phyloP scores from a whole-genome alignment of 2,888 invertebrate genomes.

The Icerya purchasi region DNA sequence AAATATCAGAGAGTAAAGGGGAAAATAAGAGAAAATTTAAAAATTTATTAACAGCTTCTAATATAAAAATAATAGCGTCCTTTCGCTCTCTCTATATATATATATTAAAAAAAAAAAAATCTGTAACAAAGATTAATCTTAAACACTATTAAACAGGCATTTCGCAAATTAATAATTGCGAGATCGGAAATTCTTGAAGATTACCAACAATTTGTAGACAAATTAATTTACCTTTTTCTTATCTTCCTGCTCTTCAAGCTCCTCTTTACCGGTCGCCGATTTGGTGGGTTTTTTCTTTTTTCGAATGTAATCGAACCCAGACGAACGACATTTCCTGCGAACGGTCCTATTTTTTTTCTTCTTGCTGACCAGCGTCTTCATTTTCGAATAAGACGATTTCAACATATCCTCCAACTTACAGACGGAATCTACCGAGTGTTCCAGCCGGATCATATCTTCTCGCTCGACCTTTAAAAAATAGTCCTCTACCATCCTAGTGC shows the following conservation, averaged over 20 bases:
- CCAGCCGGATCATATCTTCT: not conserved
- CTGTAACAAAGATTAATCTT: too few relatives aligned
- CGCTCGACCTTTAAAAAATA: not conserved
- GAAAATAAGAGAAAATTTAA: too few relatives aligned
- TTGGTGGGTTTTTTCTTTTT: slow-evolving; percentile 61
- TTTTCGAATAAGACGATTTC: not conserved
- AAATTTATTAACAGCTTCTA: too few relatives aligned
- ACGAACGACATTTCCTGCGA: slow-evolving; percentile 47
- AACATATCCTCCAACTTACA: not conserved
- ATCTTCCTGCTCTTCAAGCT: slow-evolving; percentile 22
- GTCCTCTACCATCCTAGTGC: not conserved
- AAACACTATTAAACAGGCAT: too few relatives aligned
- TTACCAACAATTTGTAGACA: too few relatives aligned
- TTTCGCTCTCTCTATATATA: too few relatives aligned
- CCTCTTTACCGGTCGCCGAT: slow-evolving; percentile 22
- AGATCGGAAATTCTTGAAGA: too few relatives aligned
- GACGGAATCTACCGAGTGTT: not conserved
- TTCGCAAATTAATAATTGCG: too few relatives aligned
- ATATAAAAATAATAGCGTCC: too few relatives aligned
- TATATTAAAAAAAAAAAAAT: too few relatives aligned
- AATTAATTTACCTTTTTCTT: slow-evolving; percentile 23
- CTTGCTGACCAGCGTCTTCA: not conserved
- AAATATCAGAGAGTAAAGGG: too few relatives aligned
- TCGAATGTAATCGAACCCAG: slow-evolving; percentile 70
- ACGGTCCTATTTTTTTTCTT: slow-evolving; percentile 16